A percentile compares a stretch with the other conserved stretches of the same genome.
Conservation (phyloP, 2,888 invertebrate genomes). For the Margaritifera margaritifera region DNA sequence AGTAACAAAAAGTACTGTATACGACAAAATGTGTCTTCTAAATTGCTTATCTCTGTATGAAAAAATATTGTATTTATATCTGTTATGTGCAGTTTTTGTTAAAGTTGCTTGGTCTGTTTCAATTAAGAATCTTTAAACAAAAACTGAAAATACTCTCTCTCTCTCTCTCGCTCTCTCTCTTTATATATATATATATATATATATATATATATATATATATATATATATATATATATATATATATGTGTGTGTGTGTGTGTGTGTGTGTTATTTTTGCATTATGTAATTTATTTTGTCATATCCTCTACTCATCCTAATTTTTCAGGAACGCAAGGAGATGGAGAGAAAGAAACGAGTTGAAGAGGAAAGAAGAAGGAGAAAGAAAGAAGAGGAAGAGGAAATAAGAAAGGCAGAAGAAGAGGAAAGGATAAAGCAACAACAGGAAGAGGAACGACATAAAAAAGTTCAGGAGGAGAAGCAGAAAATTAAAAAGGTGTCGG, state of each 20-base stretch:
- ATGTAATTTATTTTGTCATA: neutral
- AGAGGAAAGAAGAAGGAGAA: conserved; percentile 32
- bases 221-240: too few species aligned
- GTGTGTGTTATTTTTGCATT: neutral
- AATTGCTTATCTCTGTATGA: too few species aligned
- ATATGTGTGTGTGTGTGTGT: too few species aligned
- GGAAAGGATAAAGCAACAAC: conserved; percentile 11
- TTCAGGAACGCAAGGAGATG: conserved; percentile 37
- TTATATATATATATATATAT: too few species aligned
- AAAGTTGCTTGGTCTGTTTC: too few species aligned
- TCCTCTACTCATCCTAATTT: neutral
- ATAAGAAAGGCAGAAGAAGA: conserved; percentile 24
- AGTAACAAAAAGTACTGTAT: too few species aligned
- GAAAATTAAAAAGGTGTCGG: conserved; percentile 22
- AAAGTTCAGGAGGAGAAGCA: conserved; percentile 35
- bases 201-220: too few species aligned
- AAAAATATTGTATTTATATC: too few species aligned
- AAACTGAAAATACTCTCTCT: neutral
- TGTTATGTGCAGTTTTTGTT: too few species aligned
- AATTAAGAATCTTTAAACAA: too few species aligned
- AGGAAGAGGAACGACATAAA: conserved; percentile 34
- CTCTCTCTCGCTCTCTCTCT: neutral
- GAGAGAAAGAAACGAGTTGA: conserved; percentile 29
- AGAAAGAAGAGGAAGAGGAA: conserved; percentile 32
- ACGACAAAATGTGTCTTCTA: too few species aligned